Evolutionary conservation across 1,140 invertebrate species (phyloP).

Genomic region (Bombus polaris): DNA sequence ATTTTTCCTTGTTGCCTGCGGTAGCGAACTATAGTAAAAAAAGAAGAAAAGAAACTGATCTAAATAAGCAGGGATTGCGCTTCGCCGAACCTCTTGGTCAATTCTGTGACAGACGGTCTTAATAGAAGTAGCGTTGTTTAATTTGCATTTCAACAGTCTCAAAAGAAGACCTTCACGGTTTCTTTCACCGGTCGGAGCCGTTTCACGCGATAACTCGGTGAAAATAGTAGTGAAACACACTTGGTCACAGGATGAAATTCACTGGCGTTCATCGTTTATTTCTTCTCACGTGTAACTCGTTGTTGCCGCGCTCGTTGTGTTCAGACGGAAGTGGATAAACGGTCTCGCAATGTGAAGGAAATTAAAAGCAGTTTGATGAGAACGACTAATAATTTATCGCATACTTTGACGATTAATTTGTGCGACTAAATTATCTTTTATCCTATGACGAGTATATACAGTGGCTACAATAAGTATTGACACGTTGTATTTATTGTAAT

Average conservation of each 20-base stretch:
- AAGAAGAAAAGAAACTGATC: too few species aligned
- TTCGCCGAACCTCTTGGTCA: neutral
- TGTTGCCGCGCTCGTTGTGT: neutral
- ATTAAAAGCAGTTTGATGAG: neutral
- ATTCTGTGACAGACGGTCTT: neutral
- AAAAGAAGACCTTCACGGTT: constrained; percentile 63
- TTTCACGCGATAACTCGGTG: constrained; percentile 69
- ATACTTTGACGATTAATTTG: too few species aligned
- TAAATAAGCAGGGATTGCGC: too few species aligned
- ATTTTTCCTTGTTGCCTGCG: neutral
- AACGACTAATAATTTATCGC: too few species aligned
- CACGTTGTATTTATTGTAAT: too few species aligned
- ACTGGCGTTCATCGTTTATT: neutral
- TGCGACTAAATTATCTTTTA: too few species aligned
- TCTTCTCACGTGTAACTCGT: neutral
- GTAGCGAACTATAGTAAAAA: neutral
- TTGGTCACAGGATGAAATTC: constrained; percentile 52
- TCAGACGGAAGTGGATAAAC: neutral
- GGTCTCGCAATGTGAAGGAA: neutral
- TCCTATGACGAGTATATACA: too few species aligned
- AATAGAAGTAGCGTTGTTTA: constrained; percentile 12
- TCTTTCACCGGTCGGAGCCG: constrained; percentile 52
- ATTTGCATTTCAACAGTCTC: constrained; percentile 44
- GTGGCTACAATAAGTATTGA: too few species aligned
- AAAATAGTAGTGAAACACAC: constrained; percentile 66